Conservation (phyloP, 2,113 vertebrate genomes). For the Pyxicephalus adspersus region DNA sequence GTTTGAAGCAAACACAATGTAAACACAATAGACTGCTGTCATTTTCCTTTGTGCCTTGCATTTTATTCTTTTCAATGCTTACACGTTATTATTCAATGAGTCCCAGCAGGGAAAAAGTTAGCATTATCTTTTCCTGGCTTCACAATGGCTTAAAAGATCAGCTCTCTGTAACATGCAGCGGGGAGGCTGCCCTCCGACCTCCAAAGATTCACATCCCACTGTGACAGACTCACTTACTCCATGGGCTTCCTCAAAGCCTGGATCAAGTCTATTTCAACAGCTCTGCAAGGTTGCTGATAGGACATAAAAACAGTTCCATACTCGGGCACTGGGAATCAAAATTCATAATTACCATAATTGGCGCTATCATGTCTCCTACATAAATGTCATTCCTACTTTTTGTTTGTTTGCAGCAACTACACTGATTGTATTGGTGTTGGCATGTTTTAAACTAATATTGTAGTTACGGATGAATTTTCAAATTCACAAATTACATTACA, state of each 20-base stretch:
- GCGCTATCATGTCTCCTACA: slow-evolving; percentile 9
- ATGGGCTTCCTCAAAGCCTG: slow-evolving; percentile 25
- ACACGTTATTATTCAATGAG: slow-evolving; percentile 46
- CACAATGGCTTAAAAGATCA: slow-evolving; percentile 45
- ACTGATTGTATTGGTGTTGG: too few relatives aligned
- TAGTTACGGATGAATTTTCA: too few relatives aligned
- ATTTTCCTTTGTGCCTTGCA: slow-evolving; percentile 20
- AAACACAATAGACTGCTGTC: background rate
- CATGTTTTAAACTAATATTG: too few relatives aligned
- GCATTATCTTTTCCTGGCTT: slow-evolving; percentile 26
- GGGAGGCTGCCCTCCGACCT: slow-evolving; percentile 31
- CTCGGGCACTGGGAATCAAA: background rate
- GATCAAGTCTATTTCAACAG: slow-evolving; percentile 32
- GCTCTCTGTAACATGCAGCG: slow-evolving; percentile 41
- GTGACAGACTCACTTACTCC: slow-evolving; percentile 47
- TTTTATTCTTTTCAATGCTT: slow-evolving; percentile 34
- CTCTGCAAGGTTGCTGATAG: slow-evolving; percentile 21
- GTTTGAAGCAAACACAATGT: slow-evolving; percentile 41
- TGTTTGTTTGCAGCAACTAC: too few relatives aligned
- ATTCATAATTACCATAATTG: slow-evolving; percentile 34
- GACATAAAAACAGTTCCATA: slow-evolving; percentile 39
- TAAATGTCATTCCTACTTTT: background rate
- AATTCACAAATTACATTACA: too few relatives aligned
- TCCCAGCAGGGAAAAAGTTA: slow-evolving; percentile 39
- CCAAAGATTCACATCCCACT: slow-evolving; percentile 26